These are phyloP conservation scores for Myxocyprinus asiaticus DNA, from an alignment of 2,113 vertebrate species.

Conservation along the genomic window DNA sequence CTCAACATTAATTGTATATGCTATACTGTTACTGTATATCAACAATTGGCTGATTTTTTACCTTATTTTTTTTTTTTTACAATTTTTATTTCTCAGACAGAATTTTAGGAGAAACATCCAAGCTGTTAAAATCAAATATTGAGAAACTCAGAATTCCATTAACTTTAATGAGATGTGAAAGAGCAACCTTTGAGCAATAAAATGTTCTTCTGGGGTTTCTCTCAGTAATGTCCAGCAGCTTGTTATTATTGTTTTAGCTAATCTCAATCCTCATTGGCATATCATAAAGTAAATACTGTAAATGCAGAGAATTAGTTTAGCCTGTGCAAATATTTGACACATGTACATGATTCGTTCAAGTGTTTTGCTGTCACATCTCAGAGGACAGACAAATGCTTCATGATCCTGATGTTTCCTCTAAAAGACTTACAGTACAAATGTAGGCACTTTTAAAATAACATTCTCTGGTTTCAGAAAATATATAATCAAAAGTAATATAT, in stretches of 20 bases:
- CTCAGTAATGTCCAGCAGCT: constrained; percentile 3
- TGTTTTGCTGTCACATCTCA: neutral
- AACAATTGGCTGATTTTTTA: too few relatives aligned
- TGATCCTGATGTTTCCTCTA: neutral
- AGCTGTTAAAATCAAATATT: too few relatives aligned
- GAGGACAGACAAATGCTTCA: neutral
- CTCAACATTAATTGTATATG: too few relatives aligned
- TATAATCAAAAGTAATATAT: neutral
- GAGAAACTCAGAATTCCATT: too few relatives aligned
- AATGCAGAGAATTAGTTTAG: neutral
- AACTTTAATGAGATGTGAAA: too few relatives aligned
- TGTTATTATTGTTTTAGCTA: neutral
- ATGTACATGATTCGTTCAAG: too few relatives aligned
- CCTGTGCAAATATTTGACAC: neutral
- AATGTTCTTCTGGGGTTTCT: neutral
- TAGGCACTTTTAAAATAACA: neutral
- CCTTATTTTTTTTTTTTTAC: too few relatives aligned
- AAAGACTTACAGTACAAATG: neutral
- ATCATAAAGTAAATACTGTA: too few relatives aligned
- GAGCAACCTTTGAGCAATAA: too few relatives aligned
- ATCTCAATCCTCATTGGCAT: neutral
- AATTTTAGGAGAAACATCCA: too few relatives aligned
- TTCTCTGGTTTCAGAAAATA: neutral
- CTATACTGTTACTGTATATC: too few relatives aligned
- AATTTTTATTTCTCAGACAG: too few relatives aligned